These are phyloP conservation scores for Prochilodus magdalenae DNA, from an alignment of 2,113 vertebrate genomes.

Conservation along the genomic window DNA sequence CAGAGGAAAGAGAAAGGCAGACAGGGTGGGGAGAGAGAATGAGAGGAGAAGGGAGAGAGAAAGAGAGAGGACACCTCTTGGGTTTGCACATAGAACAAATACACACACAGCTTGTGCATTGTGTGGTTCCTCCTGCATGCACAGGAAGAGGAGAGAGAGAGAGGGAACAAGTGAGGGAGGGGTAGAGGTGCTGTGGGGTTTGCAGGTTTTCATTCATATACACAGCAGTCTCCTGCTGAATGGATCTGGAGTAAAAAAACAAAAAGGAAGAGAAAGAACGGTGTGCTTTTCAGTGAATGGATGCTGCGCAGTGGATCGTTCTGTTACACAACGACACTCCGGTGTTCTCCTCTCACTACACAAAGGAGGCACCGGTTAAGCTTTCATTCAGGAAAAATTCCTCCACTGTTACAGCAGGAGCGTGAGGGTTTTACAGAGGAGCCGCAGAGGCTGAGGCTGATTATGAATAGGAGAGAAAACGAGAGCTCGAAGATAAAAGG, in stretches of 20 bases:
- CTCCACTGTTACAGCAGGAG: not conserved
- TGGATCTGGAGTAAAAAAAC: conserved; percentile 2
- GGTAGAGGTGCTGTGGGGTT: not conserved
- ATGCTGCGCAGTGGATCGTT: not conserved
- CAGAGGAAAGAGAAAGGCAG: not conserved
- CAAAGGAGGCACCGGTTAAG: not conserved
- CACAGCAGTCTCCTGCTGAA: conserved; percentile 25
- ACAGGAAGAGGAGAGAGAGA: not conserved
- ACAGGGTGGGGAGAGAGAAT: not conserved
- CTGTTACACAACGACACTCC: conserved; percentile 6
- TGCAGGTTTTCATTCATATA: conserved; percentile 36
- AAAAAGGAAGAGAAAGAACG: not conserved
- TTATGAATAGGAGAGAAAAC: conserved; percentile 22
- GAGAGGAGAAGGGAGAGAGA: not conserved
- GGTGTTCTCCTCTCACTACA: not conserved
- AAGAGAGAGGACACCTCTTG: not conserved
- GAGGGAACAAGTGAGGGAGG: not conserved
- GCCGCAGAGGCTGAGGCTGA: not conserved
- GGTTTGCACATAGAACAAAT: not conserved
- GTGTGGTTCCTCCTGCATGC: not conserved
- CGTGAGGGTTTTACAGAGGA: not conserved
- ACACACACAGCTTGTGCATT: not conserved
- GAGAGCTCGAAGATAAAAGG: not conserved
- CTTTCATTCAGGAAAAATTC: conserved; percentile 24
- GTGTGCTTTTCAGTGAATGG: conserved; percentile 22